Base-by-base conservation (phyloP, 2,797 vertebrate genomes). In the Tadarida brasiliensis region DNA sequence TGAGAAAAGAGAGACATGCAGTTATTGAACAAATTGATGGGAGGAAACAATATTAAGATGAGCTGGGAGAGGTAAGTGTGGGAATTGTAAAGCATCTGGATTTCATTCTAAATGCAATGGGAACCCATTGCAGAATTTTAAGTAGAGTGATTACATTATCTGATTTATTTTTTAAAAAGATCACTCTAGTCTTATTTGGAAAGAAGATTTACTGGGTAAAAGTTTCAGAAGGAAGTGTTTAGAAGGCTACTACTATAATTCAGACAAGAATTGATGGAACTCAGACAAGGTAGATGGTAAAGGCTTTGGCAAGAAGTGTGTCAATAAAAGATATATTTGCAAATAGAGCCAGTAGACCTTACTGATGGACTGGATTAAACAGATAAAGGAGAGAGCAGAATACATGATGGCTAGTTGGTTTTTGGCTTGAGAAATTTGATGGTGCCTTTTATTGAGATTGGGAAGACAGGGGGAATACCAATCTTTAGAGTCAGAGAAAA, bases 121-220 rank as follows among this genome's bases (percentile, higher is more conserved):
- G 44, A 57, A 33, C 15, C 56, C 33, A 74, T 12, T 20, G 63
- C 73, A 80, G 47, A 92, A 35, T 82, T 92, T 73, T 88, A 95
- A 92, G 47, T 57, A 54, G 51, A 35, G 10, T 4, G 54, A 87
- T 74, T 65, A 54, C 2, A 28, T 76, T 39, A 86, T 56, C 28
- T 30, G n/a, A 71, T 35, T 95, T 90, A 19, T 59, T 51, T 76
- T 91, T 96, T 71, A 12, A 59, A 94, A 51, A 49, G 26, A 47
- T 78, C 12, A 28, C 47, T 74, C 15, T 86, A 47, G 33, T 96
- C 17, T 15, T 67, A 82, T 90, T 91, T 90, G 26, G n/a, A 71
- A 28, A 87, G 5, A 65, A 12, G 28, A 87, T 70, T 35, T 65
- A 76, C 39, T 39, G 44, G n/a, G 12, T 9, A 70, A 77, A 65